These are phyloP conservation scores for Cosmia trapezina DNA, from an alignment of 2,888 invertebrate genomes.

Conservation along the genomic window DNA sequence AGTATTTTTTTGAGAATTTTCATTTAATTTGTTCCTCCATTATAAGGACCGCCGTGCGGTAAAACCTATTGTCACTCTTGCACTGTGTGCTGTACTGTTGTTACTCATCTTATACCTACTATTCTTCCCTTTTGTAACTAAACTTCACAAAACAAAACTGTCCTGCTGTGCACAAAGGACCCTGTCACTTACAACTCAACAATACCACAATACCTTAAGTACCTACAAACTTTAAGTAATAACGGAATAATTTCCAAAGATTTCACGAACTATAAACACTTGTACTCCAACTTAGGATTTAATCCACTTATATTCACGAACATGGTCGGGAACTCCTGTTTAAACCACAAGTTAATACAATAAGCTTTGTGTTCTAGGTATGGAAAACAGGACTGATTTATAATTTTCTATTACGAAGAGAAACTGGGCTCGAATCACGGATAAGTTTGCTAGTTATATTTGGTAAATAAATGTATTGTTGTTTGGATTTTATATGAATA, in stretches of 20 bases:
- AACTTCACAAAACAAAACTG: background rate
- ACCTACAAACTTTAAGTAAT: slow-evolving; percentile 40
- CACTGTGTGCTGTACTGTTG: no score
- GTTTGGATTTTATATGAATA: no score
- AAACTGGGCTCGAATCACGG: slow-evolving; percentile 42
- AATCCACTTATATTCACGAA: slow-evolving; percentile 84
- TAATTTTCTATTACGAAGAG: slow-evolving; percentile 60
- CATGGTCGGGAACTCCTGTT: slow-evolving; percentile 75
- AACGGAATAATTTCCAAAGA: slow-evolving; percentile 63
- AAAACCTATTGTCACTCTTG: no score
- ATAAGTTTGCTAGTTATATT: slow-evolving; percentile 32
- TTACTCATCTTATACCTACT: background rate
- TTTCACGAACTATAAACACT: slow-evolving; percentile 64
- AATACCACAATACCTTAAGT: slow-evolving; percentile 21
- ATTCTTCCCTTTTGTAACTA: background rate
- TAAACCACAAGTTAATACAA: slow-evolving; percentile 81
- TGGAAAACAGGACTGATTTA: slow-evolving; percentile 61
- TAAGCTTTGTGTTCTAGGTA: slow-evolving; percentile 76
- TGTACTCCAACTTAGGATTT: slow-evolving; percentile 74
- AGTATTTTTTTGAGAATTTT: no score
- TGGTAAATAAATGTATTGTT: slow-evolving; percentile 43
- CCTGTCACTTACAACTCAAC: slow-evolving; percentile 22
- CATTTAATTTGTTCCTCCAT: no score
- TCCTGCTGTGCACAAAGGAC: slow-evolving; percentile 20
- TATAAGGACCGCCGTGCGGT: no score